Evolutionary conservation across 2,113 vertebrate genomes (phyloP), one percentile per base, ranked within the genome.

Genomic region (Pterophyllum scalare): DNA sequence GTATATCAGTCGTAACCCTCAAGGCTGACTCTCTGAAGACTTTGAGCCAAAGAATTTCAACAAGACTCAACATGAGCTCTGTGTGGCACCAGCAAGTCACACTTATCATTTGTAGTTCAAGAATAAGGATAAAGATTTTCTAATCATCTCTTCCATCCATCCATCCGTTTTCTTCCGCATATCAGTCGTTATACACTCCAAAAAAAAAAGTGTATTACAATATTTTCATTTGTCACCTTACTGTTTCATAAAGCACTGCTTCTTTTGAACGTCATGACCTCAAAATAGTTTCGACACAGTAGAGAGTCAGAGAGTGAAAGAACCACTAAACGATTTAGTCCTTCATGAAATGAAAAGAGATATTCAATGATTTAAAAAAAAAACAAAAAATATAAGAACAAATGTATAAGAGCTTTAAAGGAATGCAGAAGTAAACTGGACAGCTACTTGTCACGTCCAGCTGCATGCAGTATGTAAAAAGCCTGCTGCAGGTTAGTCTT

Each of bases 1-100:
- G 65, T 31, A 52, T 52, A 26, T 72, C 65, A 72, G 24, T 52
- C 26, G 2, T 52, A 72, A 52, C 24, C 43, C 65, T 72, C 43
- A 72, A 72, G 65, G 43, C 65, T 72, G 26, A 52, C 20, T 72
- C 43, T 14, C 65, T 72, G 43, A 49, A 49, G 65, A 72, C 28
- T 72, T 52, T 72, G 17, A n/a, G 65, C 43, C 43, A 52, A 72
- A 31, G 65, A 17, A 52, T 72, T 72, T 72, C 65, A 72, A 72
- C 65, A 31, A 72, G 40, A 52, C 26, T 52, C 24, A 19, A 52
- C 65, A 72, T 31, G 24, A 72, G 65, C 65, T 72, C 43, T 52
- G 24, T 72, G 65, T 31, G 65, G 28, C 20, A 72, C 46, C 46
- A 17, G 46, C 46, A 49, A 49, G 43, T 72, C 46, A 72, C 24